phyloP scores from a whole-genome alignment of 2,888 invertebrate species.

The Hypolimnas misippus region DNA sequence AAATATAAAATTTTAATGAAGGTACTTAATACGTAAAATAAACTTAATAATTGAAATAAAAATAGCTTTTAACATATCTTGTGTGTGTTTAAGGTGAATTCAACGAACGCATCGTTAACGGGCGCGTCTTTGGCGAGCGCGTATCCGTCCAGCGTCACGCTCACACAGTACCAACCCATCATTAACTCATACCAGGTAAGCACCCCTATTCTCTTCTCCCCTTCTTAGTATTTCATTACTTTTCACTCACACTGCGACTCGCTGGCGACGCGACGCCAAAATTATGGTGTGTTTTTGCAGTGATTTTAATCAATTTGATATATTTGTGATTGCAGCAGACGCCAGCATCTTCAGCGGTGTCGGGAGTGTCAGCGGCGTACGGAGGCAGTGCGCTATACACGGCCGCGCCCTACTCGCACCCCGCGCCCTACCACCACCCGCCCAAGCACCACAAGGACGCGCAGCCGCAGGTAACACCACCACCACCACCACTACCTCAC shows the following conservation, averaged over 20 bases:
- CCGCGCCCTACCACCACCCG: conserved; percentile 49
- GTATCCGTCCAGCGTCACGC: conserved; percentile 77
- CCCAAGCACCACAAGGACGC: conserved; percentile 47
- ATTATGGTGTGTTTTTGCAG: too few relatives aligned
- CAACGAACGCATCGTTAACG: conserved; percentile 69
- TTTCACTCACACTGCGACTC: too few relatives aligned
- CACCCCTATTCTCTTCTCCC: too few relatives aligned
- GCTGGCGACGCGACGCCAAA: too few relatives aligned
- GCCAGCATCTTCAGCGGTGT: conserved; percentile 57
- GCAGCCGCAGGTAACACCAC: conserved; percentile 18
- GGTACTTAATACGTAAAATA: too few relatives aligned
- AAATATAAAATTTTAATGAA: too few relatives aligned
- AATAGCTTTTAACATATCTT: too few relatives aligned
- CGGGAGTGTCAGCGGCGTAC: conserved; percentile 61
- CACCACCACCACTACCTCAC: conserved; percentile 51
- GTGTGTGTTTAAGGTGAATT: conserved; percentile 77
- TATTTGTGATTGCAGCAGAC: conserved; percentile 55
- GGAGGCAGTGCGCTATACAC: conserved; percentile 77
- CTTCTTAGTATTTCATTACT: too few relatives aligned
- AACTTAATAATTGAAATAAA: too few relatives aligned
- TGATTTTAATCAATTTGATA: too few relatives aligned
- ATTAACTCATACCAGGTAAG: conserved; percentile 78
- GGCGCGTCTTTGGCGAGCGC: conserved; percentile 66
- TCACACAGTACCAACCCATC: conserved; percentile 77
- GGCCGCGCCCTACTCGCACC: conserved; percentile 55